Evolutionary conservation across 53 echinoderm and acorn worm species (phyloP).

Genomic region (Stichopus horrens): DNA sequence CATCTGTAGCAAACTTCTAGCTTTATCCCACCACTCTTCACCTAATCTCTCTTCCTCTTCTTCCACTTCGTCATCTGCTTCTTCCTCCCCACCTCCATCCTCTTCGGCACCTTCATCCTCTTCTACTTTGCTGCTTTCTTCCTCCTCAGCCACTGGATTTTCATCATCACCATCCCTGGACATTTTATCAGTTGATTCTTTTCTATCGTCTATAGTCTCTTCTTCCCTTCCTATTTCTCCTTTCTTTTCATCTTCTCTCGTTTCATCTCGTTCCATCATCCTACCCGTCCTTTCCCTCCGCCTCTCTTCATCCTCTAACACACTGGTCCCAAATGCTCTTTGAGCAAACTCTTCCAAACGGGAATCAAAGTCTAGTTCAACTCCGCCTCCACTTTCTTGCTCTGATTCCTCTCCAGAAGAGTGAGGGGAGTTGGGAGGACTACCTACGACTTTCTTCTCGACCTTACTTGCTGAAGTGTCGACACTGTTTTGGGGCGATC

Average conservation of each 20-base stretch:
- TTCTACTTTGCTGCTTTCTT: constrained; percentile 34
- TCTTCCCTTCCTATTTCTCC: constrained; percentile 23
- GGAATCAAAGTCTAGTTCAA: constrained; percentile 39
- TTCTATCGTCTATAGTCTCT: constrained; percentile 5
- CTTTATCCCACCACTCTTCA: constrained; percentile 69
- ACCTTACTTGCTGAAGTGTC: neutral
- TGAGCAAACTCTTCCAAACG: constrained; percentile 45
- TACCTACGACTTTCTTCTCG: neutral
- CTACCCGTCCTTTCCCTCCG: constrained; percentile 54
- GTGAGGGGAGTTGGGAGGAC: constrained; percentile 16
- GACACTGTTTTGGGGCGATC: neutral
- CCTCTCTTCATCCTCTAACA: constrained; percentile 57
- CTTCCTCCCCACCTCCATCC: constrained; percentile 31
- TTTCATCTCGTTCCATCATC: constrained; percentile 52
- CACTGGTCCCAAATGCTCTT: constrained; percentile 51
- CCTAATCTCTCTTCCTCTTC: constrained; percentile 57
- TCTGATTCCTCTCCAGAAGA: constrained; percentile 29
- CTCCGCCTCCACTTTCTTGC: neutral
- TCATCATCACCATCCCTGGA: constrained; percentile 17
- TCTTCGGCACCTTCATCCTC: neutral
- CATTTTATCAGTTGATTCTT: constrained; percentile 37
- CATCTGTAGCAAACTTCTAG: constrained; percentile 57
- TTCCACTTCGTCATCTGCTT: constrained; percentile 56
- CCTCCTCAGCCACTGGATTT: constrained; percentile 46
- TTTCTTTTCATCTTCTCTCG: constrained; percentile 49